Percentiles rank a stretch among this genome's conserved stretches.
These are phyloP conservation scores for Cordylochernes scorpioides DNA, from an alignment of 2,888 invertebrate species.

Conservation along the genomic window DNA sequence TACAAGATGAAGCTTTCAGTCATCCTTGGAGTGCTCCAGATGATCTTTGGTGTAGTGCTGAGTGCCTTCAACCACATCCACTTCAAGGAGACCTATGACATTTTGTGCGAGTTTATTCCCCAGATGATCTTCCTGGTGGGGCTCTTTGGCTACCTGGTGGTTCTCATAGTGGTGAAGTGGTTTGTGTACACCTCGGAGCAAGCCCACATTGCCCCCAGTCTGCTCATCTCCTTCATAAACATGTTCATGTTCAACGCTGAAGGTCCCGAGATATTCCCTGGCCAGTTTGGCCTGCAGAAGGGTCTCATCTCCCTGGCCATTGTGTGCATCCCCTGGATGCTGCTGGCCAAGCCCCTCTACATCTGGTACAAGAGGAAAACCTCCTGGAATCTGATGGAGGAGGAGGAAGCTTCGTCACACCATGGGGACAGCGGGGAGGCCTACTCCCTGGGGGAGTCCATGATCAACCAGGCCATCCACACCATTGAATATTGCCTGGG, in stretches of 20 bases:
- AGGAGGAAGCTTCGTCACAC: too few species aligned
- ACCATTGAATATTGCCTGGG: conserved; percentile 95
- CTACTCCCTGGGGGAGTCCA: conserved; percentile 49
- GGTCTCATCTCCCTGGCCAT: conserved; percentile 52
- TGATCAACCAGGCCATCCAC: conserved; percentile 83
- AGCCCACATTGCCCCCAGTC: conserved; percentile 61
- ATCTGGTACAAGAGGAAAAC: too few species aligned
- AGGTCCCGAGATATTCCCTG: too few species aligned
- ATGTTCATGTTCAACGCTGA: conserved; percentile 93
- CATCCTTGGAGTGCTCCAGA: conserved; percentile 82
- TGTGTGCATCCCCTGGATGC: conserved; percentile 70
- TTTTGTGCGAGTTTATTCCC: conserved; percentile 78
- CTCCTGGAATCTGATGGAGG: too few species aligned
- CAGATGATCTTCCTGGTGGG: conserved; percentile 66
- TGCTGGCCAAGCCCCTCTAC: conserved; percentile 78
- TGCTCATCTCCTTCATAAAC: conserved; percentile 90
- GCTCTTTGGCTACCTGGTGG: conserved; percentile 80
- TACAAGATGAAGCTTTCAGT: conserved; percentile 95
- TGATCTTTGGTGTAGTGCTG: conserved; percentile 39
- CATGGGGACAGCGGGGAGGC: conserved; percentile 33
- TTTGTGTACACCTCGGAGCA: conserved; percentile 27
- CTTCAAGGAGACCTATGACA: conserved; percentile 37
- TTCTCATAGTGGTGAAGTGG: conserved; percentile 92
- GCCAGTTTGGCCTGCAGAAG: conserved; percentile 42
- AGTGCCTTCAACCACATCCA: conserved; percentile 19